Conservation (phyloP, 2,888 invertebrate genomes). For the Smittia aterrima region DNA sequence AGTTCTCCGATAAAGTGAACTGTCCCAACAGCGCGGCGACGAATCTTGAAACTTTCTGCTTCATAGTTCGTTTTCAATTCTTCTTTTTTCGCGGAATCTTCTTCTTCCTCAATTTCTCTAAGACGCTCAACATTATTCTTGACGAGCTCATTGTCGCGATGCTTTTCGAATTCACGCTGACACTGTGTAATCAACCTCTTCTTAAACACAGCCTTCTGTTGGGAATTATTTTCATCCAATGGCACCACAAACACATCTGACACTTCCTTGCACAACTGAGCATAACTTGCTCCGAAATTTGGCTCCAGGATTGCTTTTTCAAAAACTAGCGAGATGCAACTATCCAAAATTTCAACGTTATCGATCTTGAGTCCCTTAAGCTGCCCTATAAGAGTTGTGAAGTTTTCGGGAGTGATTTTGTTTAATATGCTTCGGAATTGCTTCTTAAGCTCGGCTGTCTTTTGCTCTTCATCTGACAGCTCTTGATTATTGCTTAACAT, state of each 20-base stretch:
- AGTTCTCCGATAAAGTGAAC: slow-evolving; percentile 85
- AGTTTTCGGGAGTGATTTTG: slow-evolving; percentile 93
- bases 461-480: slow-evolving; percentile 44
- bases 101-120: slow-evolving; percentile 21
- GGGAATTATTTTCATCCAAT: slow-evolving; percentile 21
- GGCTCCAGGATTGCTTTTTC: slow-evolving; percentile 96
- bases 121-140: slow-evolving; percentile 27
- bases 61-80: slow-evolving; percentile 67
- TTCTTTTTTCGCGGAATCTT: slow-evolving; percentile 62
- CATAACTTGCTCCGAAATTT: slow-evolving; percentile 90
- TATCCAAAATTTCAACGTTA: slow-evolving; percentile 72
- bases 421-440: slow-evolving; percentile 86
- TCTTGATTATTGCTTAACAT: slow-evolving; percentile 50
- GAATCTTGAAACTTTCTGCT: slow-evolving; percentile 73
- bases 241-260: slow-evolving; percentile 32
- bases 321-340: slow-evolving; percentile 86
- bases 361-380: slow-evolving; percentile 76
- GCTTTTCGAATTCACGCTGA: slow-evolving; percentile 81
- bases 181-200: slow-evolving; percentile 77
- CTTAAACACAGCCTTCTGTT: slow-evolving; percentile 57
- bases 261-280: slow-evolving; percentile 77
- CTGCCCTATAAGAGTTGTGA: slow-evolving; percentile 75
- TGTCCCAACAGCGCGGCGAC: slow-evolving; percentile 85
- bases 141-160: slow-evolving; percentile 56
- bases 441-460: slow-evolving; percentile 67